Evolutionary conservation across 2,888 invertebrate species (phyloP), one percentile per base, ranked within the genome.

Genomic region (Elegia similella): DNA sequence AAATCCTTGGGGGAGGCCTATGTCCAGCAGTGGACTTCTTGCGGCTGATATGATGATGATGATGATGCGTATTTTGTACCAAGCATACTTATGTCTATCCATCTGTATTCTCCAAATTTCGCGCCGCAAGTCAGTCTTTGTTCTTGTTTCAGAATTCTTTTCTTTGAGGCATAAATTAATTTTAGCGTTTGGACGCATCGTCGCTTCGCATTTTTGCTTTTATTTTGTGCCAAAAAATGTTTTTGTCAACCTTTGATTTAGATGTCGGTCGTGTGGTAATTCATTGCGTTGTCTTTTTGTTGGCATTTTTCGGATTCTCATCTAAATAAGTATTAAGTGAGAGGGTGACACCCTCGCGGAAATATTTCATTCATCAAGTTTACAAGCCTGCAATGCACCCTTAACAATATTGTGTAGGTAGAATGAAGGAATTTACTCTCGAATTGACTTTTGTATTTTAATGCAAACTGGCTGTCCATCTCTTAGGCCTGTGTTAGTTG

Each of bases 131-230:
- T 74, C 75, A 71, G 78, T 83, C 82, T 86, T 86, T 84, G 82
- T 81, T 79, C 72, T 79, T 75, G 78, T 76, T 76, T 74, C 70
- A 68, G 66, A 73, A 76, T 86, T 86, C 82, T 84, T 84, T 84
- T 72, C 74, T 76, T 75, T 75, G 76, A 66, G 68, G 77, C 69
- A 76, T 77, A 77, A 81, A 80, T 84, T 84, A 83, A 82, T 82
- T 82, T 78, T 62, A 71, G 70, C 69, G 71, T 73, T 72, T 68
- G 66, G 61, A 68, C 66, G 69, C 67, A 13, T 55, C 48, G 56
- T 67, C 71, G 69, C 66, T 58, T 15, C n/a, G 62, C 43, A 61
- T 60, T 61, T 63, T 52, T 64, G 68, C 63, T 68, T 61, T 61
- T 65, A 67, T 60, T 64, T 66, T 64, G 60, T 64, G 61, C 61